Conservation (phyloP, 2,113 vertebrate species). For the Mirounga angustirostris region DNA sequence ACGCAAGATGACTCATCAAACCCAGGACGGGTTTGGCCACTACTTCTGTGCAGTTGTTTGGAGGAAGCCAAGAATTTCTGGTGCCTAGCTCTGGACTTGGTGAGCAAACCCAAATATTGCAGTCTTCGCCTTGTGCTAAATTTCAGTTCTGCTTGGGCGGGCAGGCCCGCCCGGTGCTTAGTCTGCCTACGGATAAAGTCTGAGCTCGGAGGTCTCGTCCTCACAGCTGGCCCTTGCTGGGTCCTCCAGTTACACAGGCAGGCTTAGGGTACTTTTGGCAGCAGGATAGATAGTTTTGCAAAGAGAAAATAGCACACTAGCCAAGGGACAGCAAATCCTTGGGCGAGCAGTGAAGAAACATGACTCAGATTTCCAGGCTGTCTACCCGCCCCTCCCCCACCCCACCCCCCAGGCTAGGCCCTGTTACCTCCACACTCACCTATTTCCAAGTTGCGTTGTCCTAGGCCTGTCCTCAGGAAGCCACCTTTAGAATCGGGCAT, state of each 20-base stretch:
- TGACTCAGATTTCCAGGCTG: not conserved
- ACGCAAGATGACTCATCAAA: constrained; percentile 55
- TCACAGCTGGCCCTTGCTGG: too few relatives aligned
- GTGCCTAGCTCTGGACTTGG: not conserved
- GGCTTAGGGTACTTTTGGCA: not conserved
- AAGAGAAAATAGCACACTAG: not conserved
- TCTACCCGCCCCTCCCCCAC: not conserved
- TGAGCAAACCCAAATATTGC: not conserved
- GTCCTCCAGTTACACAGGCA: not conserved
- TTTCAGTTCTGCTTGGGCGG: not conserved
- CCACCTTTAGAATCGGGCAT: not conserved
- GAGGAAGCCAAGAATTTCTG: constrained; percentile 48
- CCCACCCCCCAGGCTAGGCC: not conserved
- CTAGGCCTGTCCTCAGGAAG: not conserved
- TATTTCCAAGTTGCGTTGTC: not conserved
- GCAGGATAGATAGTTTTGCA: constrained; percentile 7
- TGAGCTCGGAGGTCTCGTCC: not conserved
- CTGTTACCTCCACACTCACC: not conserved
- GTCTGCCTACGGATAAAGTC: not conserved
- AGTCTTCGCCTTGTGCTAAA: not conserved
- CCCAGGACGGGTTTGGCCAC: not conserved
- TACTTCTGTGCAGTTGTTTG: constrained; percentile 56
- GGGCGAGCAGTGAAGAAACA: not conserved
- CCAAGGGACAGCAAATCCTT: not conserved
- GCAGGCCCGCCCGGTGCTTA: not conserved